Percentiles rank a stretch among this genome's conserved stretches.
Evolutionary conservation across 1,140 invertebrate species (phyloP).

Genomic region (Maconellicoccus hirsutus): DNA sequence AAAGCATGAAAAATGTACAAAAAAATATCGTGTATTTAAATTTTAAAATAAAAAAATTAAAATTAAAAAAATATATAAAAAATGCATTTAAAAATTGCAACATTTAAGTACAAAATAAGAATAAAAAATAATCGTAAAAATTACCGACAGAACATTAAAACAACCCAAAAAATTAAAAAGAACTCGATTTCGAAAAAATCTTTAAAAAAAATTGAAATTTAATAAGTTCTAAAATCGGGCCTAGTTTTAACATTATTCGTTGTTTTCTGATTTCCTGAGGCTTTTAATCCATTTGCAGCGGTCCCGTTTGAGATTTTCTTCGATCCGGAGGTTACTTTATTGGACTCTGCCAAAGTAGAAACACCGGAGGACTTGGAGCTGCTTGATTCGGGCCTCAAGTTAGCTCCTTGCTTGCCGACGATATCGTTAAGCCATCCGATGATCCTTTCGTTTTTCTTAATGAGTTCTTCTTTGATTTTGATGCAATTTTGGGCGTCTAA

Average conservation of each 20-base stretch:
- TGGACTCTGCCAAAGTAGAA: background rate
- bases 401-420: background rate
- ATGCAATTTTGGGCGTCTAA: background rate
- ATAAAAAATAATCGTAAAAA: too few species aligned
- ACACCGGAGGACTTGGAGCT: background rate
- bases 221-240: background rate
- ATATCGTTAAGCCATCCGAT: conserved; percentile 14
- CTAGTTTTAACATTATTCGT: background rate
- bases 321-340: background rate
- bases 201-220: background rate
- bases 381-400: background rate
- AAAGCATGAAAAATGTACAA: too few species aligned
- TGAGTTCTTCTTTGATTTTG: background rate
- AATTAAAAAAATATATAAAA: too few species aligned
- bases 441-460: conserved; percentile 1
- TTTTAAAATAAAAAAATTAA: too few species aligned
- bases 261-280: background rate
- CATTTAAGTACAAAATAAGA: too few species aligned
- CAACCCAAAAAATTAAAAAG: too few species aligned
- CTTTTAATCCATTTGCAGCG: background rate
- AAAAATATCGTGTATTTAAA: too few species aligned
- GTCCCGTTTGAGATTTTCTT: background rate
- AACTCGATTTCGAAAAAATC: too few species aligned
- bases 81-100: too few species aligned
- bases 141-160: too few species aligned